These are phyloP conservation scores for Microcebus murinus DNA, from an alignment of 2,113 vertebrate genomes.

Conservation along the genomic window DNA sequence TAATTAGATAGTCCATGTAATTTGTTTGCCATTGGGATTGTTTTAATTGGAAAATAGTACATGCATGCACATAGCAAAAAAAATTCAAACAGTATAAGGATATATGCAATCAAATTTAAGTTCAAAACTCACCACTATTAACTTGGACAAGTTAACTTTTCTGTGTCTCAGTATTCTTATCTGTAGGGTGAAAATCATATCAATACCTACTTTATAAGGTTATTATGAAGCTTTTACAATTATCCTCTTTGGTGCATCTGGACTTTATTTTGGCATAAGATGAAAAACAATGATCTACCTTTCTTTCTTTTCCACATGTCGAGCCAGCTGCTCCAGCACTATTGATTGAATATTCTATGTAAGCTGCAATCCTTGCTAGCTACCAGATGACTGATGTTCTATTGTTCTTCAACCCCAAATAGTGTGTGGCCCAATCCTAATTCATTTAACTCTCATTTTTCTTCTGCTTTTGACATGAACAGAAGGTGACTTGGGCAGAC, in stretches of 20 bases:
- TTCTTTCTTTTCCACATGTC: neutral
- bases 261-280: neutral
- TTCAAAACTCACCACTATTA: neutral
- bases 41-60: constrained; percentile 24
- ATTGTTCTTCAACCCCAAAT: neutral
- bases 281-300: neutral
- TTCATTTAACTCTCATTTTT: constrained; percentile 40
- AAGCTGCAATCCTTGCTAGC: constrained; percentile 28
- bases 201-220: neutral
- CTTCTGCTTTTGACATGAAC: constrained; percentile 37
- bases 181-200: neutral
- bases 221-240: neutral
- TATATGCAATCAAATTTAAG: neutral
- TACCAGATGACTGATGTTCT: neutral
- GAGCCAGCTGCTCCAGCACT: neutral
- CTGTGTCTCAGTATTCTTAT: neutral
- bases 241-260: neutral
- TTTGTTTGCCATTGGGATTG: constrained; percentile 5
- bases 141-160: neutral
- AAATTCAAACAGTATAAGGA: neutral
- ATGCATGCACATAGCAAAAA: neutral
- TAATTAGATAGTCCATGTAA: neutral
- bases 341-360: neutral
- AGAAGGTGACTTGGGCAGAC: neutral
- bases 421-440: neutral